Base-by-base conservation (phyloP, 1,140 invertebrate species). In the Megathymus violae region DNA sequence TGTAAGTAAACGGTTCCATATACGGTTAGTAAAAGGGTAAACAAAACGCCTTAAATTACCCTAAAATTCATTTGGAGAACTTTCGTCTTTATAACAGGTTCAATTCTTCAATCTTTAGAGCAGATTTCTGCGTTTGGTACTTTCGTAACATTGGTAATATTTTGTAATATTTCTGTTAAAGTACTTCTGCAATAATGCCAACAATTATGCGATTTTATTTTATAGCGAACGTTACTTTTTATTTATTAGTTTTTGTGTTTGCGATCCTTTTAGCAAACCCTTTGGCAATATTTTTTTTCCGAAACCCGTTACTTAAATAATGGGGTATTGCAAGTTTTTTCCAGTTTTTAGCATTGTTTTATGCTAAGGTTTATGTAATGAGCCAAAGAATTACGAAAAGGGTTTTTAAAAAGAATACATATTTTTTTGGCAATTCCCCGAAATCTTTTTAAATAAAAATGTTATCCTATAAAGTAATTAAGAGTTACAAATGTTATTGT, bases 11-110 rank as follows among this genome's bases (percentile, higher is more conserved):
- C 76, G 66, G 77, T 78, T 63, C 64, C 71, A 76, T 66, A 74
- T 80, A 83, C 80, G 75, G 76, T 80, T 73, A 65, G 66, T 50
- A 72, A 84, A 84, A 82, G 78, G 78, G 74, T 78, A 74, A 80
- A 76, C 64, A 67, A 60, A 70, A 62, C 15, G 43, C 22, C 27
- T 66, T 66, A 59, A 59, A 68, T 66, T 61, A 62, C 34, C 22
- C 38, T 43, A 48, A 9, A 31, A 51, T 10, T 9, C 31, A 11
- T 47, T 56, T 46, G 50, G 7, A 10, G 48, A 36, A 61, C 59
- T 50, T 64, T 60, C 31, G 48, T 44, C 51, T 58, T 10, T 60
- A 60, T 47, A 50, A 31, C 38, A 0, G 40, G 6, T 60, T 27
- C 10, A 11, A 16, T n/a, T 43, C 16, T 41, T 38, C 15, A 1